Evolutionary conservation across 2,113 vertebrate genomes (phyloP).

Genomic region (Anolis carolinensis): DNA sequence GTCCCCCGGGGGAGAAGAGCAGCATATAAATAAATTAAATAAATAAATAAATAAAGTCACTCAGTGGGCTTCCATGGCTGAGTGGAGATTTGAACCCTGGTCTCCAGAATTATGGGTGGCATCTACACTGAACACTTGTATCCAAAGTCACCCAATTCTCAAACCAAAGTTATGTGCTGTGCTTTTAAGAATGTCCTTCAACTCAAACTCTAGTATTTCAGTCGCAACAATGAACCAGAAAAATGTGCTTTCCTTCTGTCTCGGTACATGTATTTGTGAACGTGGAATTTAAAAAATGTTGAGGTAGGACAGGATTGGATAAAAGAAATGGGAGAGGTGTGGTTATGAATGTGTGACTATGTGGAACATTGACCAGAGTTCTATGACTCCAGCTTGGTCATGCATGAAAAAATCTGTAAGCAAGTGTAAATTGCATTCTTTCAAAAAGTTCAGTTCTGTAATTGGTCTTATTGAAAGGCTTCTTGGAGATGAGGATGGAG

Average conservation of each 20-base stretch:
- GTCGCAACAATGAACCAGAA: not conserved
- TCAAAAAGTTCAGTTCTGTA: not conserved
- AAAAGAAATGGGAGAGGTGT: not conserved
- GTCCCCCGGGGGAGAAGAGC: no score
- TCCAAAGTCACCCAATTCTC: no score
- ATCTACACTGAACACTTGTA: no score
- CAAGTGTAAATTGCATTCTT: not conserved
- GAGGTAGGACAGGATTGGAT: not conserved
- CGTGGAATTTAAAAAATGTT: not conserved
- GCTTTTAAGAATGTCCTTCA: not conserved
- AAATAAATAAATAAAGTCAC: no score
- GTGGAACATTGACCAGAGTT: not conserved
- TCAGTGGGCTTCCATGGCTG: no score
- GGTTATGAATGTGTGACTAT: not conserved
- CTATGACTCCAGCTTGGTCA: not conserved
- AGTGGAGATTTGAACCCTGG: no score
- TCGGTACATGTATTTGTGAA: no score
- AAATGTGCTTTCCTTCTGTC: no score
- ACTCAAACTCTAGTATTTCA: not conserved
- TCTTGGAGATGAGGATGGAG: not conserved
- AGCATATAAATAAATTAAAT: no score
- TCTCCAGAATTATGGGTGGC: no score
- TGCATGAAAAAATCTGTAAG: not conserved
- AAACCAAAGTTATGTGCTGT: no score
- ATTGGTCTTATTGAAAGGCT: not conserved